phyloP scores from a whole-genome alignment of 2,113 vertebrate species.

The Amblyopsis rosae region DNA sequence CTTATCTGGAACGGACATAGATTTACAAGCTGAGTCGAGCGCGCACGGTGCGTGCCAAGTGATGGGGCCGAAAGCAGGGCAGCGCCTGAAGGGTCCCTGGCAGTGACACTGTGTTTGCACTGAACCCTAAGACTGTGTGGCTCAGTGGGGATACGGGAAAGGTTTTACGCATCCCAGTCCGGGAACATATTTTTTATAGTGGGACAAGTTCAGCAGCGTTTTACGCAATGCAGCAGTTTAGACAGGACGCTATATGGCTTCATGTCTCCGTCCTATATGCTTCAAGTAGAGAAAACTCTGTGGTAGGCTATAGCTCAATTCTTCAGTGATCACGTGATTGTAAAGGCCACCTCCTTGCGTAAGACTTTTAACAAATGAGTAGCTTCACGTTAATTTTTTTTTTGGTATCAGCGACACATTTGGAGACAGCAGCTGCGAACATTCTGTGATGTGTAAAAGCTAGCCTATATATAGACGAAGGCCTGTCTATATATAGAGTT shows the following conservation, averaged over 20 bases:
- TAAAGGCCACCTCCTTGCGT: slow-evolving; percentile 35
- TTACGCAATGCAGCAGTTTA: slow-evolving; percentile 69
- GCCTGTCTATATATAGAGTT: slow-evolving; percentile 23
- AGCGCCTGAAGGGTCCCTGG: too few relatives aligned
- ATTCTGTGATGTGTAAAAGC: slow-evolving; percentile 48
- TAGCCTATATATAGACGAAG: slow-evolving; percentile 52
- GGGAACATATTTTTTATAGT: too few relatives aligned
- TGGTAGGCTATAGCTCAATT: slow-evolving; percentile 43
- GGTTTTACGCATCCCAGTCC: too few relatives aligned
- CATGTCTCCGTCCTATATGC: not conserved
- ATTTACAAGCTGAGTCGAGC: slow-evolving; percentile 74
- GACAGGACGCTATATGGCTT: slow-evolving; percentile 18
- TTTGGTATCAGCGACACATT: slow-evolving; percentile 51
- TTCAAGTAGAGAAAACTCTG: slow-evolving; percentile 22
- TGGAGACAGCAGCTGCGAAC: slow-evolving; percentile 44
- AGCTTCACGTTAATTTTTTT: slow-evolving; percentile 36
- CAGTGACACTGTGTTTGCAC: too few relatives aligned
- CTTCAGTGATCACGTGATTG: slow-evolving; percentile 33
- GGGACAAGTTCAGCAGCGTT: not conserved
- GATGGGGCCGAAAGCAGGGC: not conserved
- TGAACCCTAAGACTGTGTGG: too few relatives aligned
- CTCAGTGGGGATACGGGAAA: too few relatives aligned
- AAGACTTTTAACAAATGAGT: slow-evolving; percentile 66
- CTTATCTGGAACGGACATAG: slow-evolving; percentile 77
- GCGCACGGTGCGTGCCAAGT: slow-evolving; percentile 27